Conservation (phyloP, 2,113 vertebrate genomes). For the Puma concolor region DNA sequence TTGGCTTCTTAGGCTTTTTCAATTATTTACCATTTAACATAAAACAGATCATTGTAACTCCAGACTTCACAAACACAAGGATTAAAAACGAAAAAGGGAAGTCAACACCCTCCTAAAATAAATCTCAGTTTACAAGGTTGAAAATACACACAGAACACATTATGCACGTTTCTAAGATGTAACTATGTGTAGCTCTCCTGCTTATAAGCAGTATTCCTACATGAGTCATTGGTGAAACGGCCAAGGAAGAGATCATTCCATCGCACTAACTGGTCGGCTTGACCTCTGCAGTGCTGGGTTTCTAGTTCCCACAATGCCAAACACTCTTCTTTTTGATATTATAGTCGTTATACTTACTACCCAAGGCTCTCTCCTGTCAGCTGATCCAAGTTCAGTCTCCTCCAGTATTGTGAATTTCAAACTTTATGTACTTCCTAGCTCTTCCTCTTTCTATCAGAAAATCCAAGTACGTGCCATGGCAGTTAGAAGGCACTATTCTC, state of each 20-base stretch:
- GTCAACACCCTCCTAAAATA: not conserved
- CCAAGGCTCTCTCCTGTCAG: not conserved
- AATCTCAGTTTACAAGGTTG: not conserved
- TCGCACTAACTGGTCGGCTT: rapidly evolving
- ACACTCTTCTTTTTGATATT: not conserved
- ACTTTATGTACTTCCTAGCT: not conserved
- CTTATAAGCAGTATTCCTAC: not conserved
- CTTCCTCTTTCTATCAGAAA: not conserved
- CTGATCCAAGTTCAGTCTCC: not conserved
- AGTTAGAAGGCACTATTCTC: not conserved
- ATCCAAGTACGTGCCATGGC: not conserved
- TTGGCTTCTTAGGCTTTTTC: not conserved
- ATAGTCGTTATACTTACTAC: not conserved
- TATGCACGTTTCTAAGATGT: not conserved
- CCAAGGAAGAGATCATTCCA: not conserved
- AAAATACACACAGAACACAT: not conserved
- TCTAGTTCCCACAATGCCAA: not conserved
- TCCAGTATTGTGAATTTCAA: not conserved
- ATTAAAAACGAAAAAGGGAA: not conserved
- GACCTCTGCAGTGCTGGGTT: not conserved
- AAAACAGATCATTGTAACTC: not conserved
- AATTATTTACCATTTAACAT: not conserved
- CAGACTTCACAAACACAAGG: not conserved
- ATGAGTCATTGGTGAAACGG: rapidly evolving
- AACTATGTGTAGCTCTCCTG: not conserved